A percentile compares a stretch with the other conserved stretches of the same genome.
Conservation (phyloP, 2,888 invertebrate species). For the Caenorhabditis sulstoni region DNA sequence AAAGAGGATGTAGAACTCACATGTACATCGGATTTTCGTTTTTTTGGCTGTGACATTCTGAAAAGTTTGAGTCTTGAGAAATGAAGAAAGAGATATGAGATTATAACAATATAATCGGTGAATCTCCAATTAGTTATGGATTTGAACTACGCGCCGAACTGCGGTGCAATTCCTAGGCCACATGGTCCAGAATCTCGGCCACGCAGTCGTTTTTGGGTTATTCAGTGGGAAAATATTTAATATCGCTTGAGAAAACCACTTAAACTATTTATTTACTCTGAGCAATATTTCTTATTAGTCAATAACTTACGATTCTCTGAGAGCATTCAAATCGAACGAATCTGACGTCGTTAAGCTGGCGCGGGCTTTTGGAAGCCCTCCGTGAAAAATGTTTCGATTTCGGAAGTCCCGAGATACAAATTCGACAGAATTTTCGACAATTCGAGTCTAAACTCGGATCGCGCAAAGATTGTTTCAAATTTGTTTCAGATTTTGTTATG, state of each 20-base stretch:
- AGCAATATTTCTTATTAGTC: not conserved
- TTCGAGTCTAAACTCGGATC: not conserved
- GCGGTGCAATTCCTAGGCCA: slow-evolving; percentile 6
- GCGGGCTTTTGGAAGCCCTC: slow-evolving; percentile 7
- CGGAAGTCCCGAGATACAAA: not conserved
- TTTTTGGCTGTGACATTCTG: slow-evolving; percentile 55
- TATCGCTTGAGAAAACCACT: not conserved
- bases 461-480: not conserved
- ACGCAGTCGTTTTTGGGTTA: not conserved
- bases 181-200: slow-evolving; percentile 16
- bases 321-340: slow-evolving; percentile 42
- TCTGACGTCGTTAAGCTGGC: slow-evolving; percentile 28
- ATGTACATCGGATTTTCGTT: slow-evolving; percentile 54
- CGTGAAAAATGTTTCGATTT: slow-evolving; percentile 8
- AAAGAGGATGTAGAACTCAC: no score
- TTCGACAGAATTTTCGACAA: not conserved
- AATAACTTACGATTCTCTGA: slow-evolving; percentile 32
- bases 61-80: not conserved
- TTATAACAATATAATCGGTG: not conserved
- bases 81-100: no score
- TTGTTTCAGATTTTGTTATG: not conserved
- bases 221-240: not conserved
- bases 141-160: slow-evolving; percentile 33
- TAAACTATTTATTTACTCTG: not conserved
- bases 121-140: not conserved